These are phyloP conservation scores for Peromyscus attwateri DNA, from an alignment of 2,797 vertebrate species.

Conservation along the genomic window DNA sequence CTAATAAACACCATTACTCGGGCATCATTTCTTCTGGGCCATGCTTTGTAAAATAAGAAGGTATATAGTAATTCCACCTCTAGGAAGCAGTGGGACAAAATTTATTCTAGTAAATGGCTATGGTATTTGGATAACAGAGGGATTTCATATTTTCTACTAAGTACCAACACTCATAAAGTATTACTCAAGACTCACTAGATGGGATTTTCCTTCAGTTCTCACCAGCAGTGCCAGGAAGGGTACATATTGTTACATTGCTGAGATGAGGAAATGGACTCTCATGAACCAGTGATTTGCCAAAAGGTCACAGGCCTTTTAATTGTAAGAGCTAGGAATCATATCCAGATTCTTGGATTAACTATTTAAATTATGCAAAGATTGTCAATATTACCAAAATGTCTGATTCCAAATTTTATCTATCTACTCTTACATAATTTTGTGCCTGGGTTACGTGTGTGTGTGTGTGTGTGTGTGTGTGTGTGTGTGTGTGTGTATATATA, in stretches of 20 bases:
- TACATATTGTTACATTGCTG: not conserved
- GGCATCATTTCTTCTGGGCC: not conserved
- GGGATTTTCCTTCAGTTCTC: not conserved
- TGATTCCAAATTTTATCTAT: not conserved
- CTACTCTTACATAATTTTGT: not conserved
- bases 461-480: too few species aligned
- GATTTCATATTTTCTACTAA: not conserved
- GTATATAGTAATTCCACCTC: not conserved
- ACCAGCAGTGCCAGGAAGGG: not conserved
- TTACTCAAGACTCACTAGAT: accelerated
- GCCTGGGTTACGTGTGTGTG: too few species aligned
- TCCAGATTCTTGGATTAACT: not conserved
- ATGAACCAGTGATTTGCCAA: not conserved
- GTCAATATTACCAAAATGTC: not conserved
- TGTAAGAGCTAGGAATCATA: not conserved
- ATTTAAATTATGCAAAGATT: not conserved
- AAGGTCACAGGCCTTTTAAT: not conserved
- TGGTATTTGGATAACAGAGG: not conserved
- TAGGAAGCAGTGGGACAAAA: not conserved
- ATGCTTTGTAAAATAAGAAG: not conserved
- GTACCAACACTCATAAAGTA: not conserved
- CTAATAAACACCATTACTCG: not conserved
- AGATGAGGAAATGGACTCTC: not conserved
- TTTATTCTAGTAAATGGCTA: not conserved
- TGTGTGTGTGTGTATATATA: too few species aligned